A percentile compares a stretch with the other conserved stretches of the same genome.
These are phyloP conservation scores for Pimephales promelas DNA, from an alignment of 2,113 vertebrate species.

Conservation along the genomic window DNA sequence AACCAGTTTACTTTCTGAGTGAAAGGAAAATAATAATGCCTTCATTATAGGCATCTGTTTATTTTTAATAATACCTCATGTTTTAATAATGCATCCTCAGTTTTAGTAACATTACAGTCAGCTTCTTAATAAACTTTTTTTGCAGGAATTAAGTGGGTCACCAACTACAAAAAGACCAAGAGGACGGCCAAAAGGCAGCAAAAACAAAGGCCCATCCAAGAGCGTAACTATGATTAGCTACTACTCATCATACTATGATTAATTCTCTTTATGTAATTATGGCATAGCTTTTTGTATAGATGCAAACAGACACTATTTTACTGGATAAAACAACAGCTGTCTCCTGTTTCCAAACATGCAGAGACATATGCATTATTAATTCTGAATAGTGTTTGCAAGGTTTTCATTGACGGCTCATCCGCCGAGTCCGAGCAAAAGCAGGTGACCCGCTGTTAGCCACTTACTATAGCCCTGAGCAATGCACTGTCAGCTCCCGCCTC, in stretches of 20 bases:
- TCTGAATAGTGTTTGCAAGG: neutral
- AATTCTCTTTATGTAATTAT: constrained; percentile 12
- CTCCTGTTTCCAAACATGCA: constrained; percentile 9
- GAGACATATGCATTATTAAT: neutral
- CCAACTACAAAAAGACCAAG: constrained; percentile 53
- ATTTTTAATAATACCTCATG: neutral
- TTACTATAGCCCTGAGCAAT: constrained; percentile 9
- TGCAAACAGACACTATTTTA: neutral
- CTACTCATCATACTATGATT: neutral
- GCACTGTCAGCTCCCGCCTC: constrained; percentile 47
- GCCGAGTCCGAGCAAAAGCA: constrained; percentile 1
- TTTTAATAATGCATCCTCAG: neutral
- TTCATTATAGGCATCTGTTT: no score
- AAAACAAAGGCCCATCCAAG: constrained; percentile 56
- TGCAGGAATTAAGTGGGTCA: constrained; percentile 49
- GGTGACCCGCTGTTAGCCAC: constrained; percentile 39
- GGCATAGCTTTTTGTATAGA: no score
- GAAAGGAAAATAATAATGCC: neutral
- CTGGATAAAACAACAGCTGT: neutral
- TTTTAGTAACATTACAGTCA: neutral
- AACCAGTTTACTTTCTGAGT: neutral
- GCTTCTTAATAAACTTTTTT: neutral
- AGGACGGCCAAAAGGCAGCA: constrained; percentile 59
- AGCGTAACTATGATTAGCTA: constrained; percentile 33
- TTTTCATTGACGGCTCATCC: constrained; percentile 34